A percentile compares a stretch with the other conserved stretches of the same genome.
phyloP scores from a whole-genome alignment of 2,888 invertebrate genomes.

The Nomada hirtipes region DNA sequence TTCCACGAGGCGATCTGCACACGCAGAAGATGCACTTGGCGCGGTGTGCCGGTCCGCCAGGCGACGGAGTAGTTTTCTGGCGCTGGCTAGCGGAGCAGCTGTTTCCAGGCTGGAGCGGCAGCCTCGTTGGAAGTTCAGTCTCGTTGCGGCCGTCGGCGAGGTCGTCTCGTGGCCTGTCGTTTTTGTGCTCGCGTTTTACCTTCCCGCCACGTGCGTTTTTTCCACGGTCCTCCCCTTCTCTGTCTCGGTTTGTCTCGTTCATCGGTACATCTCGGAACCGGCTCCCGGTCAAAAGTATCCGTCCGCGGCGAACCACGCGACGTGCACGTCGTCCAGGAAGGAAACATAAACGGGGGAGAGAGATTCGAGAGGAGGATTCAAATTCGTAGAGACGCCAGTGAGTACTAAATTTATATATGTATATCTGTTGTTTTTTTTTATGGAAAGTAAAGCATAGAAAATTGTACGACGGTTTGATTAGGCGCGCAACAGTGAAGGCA shows the following conservation, averaged over 20 bases:
- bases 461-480: too few relatives aligned
- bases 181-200: constrained; percentile 39
- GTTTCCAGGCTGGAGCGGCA: constrained; percentile 72
- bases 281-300: constrained; percentile 6
- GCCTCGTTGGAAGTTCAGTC: constrained; percentile 68
- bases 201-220: constrained; percentile 62
- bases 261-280: constrained; percentile 26
- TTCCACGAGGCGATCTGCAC: constrained; percentile 38
- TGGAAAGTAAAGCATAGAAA: too few relatives aligned
- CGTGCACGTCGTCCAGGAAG: constrained; percentile 11
- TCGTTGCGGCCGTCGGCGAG: constrained; percentile 74
- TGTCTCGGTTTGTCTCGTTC: not conserved
- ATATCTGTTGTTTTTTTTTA: not conserved
- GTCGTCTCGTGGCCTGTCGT: constrained; percentile 59
- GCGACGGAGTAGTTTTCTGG: constrained; percentile 58
- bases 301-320: constrained; percentile 26
- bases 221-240: not conserved
- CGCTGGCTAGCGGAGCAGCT: constrained; percentile 68
- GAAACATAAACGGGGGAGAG: constrained; percentile 3
- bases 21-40: constrained; percentile 65
- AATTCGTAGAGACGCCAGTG: constrained; percentile 35
- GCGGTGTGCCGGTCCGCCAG: constrained; percentile 43
- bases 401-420: constrained; percentile 8
- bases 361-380: constrained; percentile 9
- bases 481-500: too few relatives aligned